A percentile compares a stretch with the other conserved stretches of the same genome.
These are phyloP conservation scores for Rhinichthys osculus DNA, from an alignment of 2,797 vertebrate genomes.

Conservation along the genomic window DNA sequence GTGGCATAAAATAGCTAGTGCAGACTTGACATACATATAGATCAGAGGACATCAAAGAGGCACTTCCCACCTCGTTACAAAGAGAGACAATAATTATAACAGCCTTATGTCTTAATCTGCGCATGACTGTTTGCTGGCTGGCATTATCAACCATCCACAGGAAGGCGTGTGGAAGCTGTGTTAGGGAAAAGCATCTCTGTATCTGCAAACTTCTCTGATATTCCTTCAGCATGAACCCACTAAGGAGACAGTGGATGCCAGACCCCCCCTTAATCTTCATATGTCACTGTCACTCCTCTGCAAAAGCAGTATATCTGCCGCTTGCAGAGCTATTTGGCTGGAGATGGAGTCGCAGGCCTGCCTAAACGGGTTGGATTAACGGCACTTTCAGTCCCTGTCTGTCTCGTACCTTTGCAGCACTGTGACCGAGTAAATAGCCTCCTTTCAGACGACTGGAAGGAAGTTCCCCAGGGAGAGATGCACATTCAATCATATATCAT, in stretches of 20 bases:
- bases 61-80: constrained; percentile 49
- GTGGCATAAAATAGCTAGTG: not conserved
- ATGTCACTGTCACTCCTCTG: constrained; percentile 55
- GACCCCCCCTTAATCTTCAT: constrained; percentile 54
- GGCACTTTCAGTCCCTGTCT: constrained; percentile 44
- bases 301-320: constrained; percentile 42
- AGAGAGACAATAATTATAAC: constrained; percentile 55
- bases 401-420: constrained; percentile 12
- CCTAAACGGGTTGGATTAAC: constrained; percentile 51
- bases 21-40: constrained; percentile 6
- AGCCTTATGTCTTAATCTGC: constrained; percentile 47
- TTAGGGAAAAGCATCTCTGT: constrained; percentile 25
- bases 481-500: constrained; percentile 37
- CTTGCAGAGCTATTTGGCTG: constrained; percentile 44
- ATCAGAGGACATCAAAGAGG: constrained; percentile 47
- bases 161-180: constrained; percentile 1
- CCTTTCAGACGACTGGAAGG: constrained; percentile 33
- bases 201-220: constrained; percentile 32
- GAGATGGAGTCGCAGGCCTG: constrained; percentile 47
- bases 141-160: constrained; percentile 32
- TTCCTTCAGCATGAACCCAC: constrained; percentile 41
- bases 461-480: constrained; percentile 38
- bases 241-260: constrained; percentile 45
- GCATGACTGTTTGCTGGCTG: constrained; percentile 37
- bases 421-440: constrained; percentile 37